Percentiles rank a stretch among this genome's conserved stretches.
phyloP scores from a whole-genome alignment of 2,888 invertebrate genomes.

The Lasioglossum villosulum region DNA sequence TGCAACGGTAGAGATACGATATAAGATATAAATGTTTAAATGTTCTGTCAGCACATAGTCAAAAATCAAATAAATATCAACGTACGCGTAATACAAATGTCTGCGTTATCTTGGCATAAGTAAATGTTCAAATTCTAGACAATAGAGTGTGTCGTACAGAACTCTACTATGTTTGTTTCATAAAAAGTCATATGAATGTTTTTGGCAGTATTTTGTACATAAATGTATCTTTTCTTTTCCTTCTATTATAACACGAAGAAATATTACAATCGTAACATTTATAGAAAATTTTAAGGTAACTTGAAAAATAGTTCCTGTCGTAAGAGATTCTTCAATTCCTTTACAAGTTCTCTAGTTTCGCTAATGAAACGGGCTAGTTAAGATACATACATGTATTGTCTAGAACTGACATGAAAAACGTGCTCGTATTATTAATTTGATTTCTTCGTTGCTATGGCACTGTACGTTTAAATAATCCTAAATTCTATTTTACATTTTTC shows the following conservation, averaged over 20 bases:
- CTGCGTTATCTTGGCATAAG: conserved; percentile 39
- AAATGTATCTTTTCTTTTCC: conserved; percentile 34
- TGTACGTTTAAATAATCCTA: conserved; percentile 70
- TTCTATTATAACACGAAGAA: conserved; percentile 45
- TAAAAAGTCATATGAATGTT: conserved; percentile 31
- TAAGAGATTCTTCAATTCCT: conserved; percentile 55
- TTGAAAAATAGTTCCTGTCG: conserved; percentile 45
- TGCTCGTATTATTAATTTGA: conserved; percentile 64
- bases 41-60: conserved; percentile 24
- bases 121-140: conserved; percentile 67
- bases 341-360: conserved; percentile 14
- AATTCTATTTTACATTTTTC: conserved; percentile 61
- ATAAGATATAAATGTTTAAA: conserved; percentile 27
- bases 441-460: conserved; percentile 78
- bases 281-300: conserved; percentile 48
- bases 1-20: conserved; percentile 50
- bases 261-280: conserved; percentile 50
- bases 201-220: conserved; percentile 61
- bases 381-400: conserved; percentile 68
- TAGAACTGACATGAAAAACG: conserved; percentile 68
- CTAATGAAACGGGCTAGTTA: conserved; percentile 47
- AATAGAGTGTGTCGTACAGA: conserved; percentile 59
- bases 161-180: conserved; percentile 33
- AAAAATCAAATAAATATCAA: conserved; percentile 64
- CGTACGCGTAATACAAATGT: conserved; percentile 41